These are phyloP conservation scores for Boulengeromyrus knoepffleri DNA, from an alignment of 2,113 vertebrate species.

Conservation along the genomic window DNA sequence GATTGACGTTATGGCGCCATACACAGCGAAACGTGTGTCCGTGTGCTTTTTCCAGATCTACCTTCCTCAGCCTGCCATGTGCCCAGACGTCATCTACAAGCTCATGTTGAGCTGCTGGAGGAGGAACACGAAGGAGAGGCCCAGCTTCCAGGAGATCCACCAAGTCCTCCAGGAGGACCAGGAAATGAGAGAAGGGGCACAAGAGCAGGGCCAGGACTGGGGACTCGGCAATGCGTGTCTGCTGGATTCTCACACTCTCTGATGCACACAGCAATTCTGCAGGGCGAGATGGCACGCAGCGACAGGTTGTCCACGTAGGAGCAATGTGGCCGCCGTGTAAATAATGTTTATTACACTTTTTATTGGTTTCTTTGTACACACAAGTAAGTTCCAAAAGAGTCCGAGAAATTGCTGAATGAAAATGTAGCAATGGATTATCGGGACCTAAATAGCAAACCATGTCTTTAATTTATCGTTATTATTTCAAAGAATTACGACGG, in stretches of 20 bases:
- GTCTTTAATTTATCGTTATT: neutral
- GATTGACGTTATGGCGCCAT: neutral
- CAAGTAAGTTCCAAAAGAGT: neutral
- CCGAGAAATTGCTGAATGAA: neutral
- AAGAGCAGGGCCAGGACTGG: neutral
- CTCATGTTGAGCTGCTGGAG: constrained; percentile 94
- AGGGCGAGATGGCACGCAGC: neutral
- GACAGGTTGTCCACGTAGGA: neutral
- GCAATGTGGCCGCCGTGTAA: neutral
- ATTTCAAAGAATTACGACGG: neutral
- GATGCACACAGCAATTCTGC: neutral
- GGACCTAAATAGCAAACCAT: neutral
- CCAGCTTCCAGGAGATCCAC: constrained; percentile 87
- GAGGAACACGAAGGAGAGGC: constrained; percentile 87
- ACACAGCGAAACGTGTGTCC: neutral
- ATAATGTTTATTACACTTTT: neutral
- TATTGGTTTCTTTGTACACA: neutral
- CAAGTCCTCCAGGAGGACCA: constrained; percentile 63
- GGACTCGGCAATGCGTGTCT: neutral
- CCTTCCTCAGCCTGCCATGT: constrained; percentile 78
- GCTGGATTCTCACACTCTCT: neutral
- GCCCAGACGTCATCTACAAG: constrained; percentile 78
- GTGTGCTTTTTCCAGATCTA: constrained; percentile 64
- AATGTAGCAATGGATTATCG: neutral
- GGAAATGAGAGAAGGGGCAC: constrained; percentile 40